These are phyloP conservation scores for Clinocottus analis DNA, from an alignment of 2,113 vertebrate species.

Conservation along the genomic window DNA sequence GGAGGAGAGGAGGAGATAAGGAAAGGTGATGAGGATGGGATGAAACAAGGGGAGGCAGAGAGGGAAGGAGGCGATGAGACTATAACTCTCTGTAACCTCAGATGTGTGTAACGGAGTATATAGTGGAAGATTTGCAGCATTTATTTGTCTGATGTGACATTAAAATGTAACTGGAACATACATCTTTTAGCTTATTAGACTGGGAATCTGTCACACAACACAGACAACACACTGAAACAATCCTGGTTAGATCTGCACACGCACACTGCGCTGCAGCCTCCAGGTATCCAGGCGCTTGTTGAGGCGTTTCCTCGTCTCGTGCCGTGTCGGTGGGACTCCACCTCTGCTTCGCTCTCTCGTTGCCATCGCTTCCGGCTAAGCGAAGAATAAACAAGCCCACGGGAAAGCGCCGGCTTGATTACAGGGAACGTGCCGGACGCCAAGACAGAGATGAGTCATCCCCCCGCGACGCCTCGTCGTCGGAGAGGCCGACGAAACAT, in stretches of 20 bases:
- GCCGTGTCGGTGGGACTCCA: neutral
- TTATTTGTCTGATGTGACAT: neutral
- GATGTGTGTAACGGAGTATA: neutral
- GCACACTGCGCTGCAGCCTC: no score
- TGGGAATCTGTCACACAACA: no score
- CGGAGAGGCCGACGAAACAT: slow-evolving; percentile 62
- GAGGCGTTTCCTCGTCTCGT: no score
- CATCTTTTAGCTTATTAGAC: no score
- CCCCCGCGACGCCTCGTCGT: slow-evolving; percentile 41
- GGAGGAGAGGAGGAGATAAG: neutral
- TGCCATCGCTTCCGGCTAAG: neutral
- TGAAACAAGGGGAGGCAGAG: neutral
- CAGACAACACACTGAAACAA: no score
- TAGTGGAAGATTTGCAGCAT: neutral
- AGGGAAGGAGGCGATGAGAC: neutral
- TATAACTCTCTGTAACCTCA: neutral
- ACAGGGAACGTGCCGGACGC: slow-evolving; percentile 12
- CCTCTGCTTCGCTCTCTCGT: neutral
- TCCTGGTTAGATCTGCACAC: no score
- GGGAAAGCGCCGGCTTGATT: slow-evolving; percentile 1
- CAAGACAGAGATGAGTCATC: slow-evolving; percentile 64
- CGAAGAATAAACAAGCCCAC: neutral
- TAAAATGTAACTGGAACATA: no score
- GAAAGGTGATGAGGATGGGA: neutral
- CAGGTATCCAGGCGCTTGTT: no score